phyloP scores from a whole-genome alignment of 2,113 vertebrate species.

The Cervus canadensis region DNA sequence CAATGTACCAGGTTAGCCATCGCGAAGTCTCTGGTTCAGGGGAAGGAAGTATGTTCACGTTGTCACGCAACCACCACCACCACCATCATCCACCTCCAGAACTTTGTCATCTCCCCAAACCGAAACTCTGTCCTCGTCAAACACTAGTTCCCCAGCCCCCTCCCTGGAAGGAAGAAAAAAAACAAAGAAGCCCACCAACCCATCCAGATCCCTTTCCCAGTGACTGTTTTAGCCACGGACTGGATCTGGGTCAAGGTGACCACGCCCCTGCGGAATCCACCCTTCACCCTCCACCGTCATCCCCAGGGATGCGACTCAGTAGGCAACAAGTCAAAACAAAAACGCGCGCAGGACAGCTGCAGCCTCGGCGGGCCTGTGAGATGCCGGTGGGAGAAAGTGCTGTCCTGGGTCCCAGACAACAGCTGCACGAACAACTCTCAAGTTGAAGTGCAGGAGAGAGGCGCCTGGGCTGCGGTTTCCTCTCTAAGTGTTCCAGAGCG shows the following conservation, averaged over 20 bases:
- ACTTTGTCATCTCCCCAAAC: neutral
- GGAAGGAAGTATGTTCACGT: neutral
- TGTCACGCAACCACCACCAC: neutral
- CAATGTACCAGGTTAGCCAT: neutral
- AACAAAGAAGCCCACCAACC: neutral
- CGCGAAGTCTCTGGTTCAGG: no score
- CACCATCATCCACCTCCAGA: neutral
- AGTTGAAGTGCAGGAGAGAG: neutral
- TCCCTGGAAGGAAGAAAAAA: neutral
- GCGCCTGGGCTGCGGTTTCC: constrained; percentile 33
- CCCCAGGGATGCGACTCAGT: neutral
- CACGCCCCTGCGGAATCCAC: neutral
- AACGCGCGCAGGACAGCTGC: neutral
- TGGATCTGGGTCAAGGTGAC: neutral
- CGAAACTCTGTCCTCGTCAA: neutral
- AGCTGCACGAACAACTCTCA: neutral
- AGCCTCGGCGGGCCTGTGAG: neutral
- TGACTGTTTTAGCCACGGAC: neutral
- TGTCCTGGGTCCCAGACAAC: neutral
- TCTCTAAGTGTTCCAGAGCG: neutral
- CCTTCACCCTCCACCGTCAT: neutral
- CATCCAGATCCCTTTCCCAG: neutral
- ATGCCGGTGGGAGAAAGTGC: neutral
- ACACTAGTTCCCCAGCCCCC: neutral
- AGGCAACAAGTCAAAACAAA: neutral